phyloP scores from a whole-genome alignment of 2,113 vertebrate genomes.

The Cynocephalus volans region DNA sequence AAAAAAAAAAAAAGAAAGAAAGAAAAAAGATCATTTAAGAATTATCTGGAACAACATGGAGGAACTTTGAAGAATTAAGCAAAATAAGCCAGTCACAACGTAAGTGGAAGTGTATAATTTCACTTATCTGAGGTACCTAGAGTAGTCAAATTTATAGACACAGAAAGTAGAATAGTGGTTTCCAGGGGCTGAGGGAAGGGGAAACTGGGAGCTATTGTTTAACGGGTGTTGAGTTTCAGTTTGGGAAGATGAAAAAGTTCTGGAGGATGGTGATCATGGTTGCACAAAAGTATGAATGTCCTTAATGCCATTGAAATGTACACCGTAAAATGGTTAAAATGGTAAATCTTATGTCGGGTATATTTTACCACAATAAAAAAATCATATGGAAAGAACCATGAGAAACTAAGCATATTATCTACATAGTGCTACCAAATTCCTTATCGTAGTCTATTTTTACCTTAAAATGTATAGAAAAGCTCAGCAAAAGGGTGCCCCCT shows the following conservation, averaged over 20 bases:
- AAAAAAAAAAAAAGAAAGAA: constrained; percentile 13
- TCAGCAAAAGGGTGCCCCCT: constrained; percentile 75
- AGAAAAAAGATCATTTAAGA: background rate
- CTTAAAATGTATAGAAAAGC: background rate
- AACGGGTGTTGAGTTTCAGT: background rate
- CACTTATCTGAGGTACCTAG: background rate
- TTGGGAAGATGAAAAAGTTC: background rate
- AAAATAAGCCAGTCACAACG: background rate
- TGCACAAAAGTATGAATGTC: background rate
- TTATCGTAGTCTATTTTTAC: background rate
- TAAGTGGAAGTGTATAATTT: background rate
- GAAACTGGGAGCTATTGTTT: background rate
- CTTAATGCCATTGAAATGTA: background rate
- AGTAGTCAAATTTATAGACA: background rate
- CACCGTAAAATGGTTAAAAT: background rate
- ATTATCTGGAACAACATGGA: background rate
- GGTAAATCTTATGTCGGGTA: background rate
- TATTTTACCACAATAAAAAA: constrained; percentile 35
- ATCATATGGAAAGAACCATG: background rate
- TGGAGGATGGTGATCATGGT: background rate
- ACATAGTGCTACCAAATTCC: background rate
- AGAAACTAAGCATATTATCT: background rate
- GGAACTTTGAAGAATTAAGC: constrained; percentile 14
- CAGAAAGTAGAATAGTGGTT: background rate
- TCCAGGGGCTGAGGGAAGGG: background rate